Base-by-base conservation (phyloP, 2,888 invertebrate species). In the Agrotis segetum region DNA sequence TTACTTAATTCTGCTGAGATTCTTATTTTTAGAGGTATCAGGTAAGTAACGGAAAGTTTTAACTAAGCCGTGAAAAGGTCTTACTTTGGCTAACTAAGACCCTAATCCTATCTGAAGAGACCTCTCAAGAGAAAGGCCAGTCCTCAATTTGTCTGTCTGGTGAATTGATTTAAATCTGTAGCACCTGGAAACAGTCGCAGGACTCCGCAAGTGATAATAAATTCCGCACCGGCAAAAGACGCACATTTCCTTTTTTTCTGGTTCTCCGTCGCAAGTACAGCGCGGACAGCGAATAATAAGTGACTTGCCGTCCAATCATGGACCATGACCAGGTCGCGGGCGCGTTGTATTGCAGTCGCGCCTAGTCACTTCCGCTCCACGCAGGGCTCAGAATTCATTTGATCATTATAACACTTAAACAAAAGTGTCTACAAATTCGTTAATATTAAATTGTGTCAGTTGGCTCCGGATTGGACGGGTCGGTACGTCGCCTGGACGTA, bases 151-250 rank as follows among this genome's bases (percentile, higher is more conserved):
- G 7, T 52, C 4, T 34, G 7, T 14, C 24, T 52, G 17, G 46
- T 53, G 13, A 59, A 63, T 19, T 19, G 0, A 59, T 60, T 17
- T n/a, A 53, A 79, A 46, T 53, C 34, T 46, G 34, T 40, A 63
- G 59, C 62, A 34, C 24, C 49, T 59, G 44, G 13, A n/a, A 34
- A 46, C 21, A 16, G 34, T 17, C 52, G 11, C 24, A 47, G 62
- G 40, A 24, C 53, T 50, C 50, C 19, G 52, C 21, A 21, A 46
- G 46, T 29, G 5, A 67, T 17, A 49, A 77, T 67, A 81, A 63
- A 50, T 56, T n/a, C 52, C 29, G 24, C 24, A 1, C 1, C 24
- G 24, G 24, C 24, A 24, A 24, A 24, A 24, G 24, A 6, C 29
- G 5, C 29, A 29, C 29, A 29, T 29, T 29, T 29, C 6, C 29